A percentile compares a stretch with the other conserved stretches of the same genome.
Conservation (phyloP, 2,113 vertebrate genomes). For the Cyprichromis sp. region DNA sequence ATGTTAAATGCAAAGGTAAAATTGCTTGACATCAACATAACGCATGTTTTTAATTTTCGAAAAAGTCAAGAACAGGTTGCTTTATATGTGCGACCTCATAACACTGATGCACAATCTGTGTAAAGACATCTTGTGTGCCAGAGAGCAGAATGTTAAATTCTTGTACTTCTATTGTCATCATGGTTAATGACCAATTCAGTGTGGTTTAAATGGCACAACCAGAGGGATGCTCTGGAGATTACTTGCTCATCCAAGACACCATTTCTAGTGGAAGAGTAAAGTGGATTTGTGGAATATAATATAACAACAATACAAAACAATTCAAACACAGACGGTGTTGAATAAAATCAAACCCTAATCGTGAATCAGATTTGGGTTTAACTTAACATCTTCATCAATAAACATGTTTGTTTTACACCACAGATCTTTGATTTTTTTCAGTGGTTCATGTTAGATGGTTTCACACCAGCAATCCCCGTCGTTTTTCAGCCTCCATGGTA, state of each 20-base stretch:
- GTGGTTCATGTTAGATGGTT: not conserved
- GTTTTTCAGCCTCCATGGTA: not conserved
- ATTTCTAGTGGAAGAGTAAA: constrained; percentile 65
- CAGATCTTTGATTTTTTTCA: not conserved
- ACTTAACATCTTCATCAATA: not conserved
- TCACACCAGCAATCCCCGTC: not conserved
- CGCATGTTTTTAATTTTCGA: not conserved
- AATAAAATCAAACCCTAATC: not conserved
- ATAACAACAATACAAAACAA: not conserved
- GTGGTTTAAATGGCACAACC: constrained; percentile 87
- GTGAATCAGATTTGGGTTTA: not conserved
- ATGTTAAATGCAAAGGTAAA: not conserved
- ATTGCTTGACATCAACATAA: not conserved
- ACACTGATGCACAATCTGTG: not conserved
- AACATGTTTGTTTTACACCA: not conserved
- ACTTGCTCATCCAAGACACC: constrained; percentile 78
- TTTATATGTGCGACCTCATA: not conserved
- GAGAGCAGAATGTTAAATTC: constrained; percentile 76
- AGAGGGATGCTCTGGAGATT: constrained; percentile 72
- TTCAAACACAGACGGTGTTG: not conserved
- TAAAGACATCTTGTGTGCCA: constrained; percentile 31
- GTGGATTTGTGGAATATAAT: constrained; percentile 36
- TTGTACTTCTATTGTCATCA: constrained; percentile 82
- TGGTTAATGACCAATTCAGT: constrained; percentile 92
- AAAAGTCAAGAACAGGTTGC: not conserved